phyloP scores from a whole-genome alignment of 2,797 vertebrate genomes.

The Balearica regulorum region DNA sequence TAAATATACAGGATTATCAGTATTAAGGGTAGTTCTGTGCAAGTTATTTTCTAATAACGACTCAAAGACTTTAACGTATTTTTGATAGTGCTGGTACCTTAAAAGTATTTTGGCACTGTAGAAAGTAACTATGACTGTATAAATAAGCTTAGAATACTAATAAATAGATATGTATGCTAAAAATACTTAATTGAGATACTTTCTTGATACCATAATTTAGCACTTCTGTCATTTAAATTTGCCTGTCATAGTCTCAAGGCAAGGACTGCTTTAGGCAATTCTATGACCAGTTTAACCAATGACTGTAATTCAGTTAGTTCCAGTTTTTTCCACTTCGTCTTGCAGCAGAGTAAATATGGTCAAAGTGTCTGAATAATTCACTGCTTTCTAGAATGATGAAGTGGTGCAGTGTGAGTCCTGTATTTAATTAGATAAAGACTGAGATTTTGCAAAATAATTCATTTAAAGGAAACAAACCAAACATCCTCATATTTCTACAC shows the following conservation, averaged over 20 bases:
- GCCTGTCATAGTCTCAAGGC: not conserved
- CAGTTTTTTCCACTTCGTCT: not conserved
- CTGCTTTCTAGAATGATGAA: not conserved
- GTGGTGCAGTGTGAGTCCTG: not conserved
- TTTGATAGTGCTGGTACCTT: not conserved
- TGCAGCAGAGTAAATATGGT: not conserved
- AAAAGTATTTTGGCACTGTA: not conserved
- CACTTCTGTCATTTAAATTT: not conserved
- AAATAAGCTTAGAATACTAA: not conserved
- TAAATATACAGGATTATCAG: not conserved
- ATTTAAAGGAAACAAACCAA: not conserved
- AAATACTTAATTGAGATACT: not conserved
- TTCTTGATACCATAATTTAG: not conserved
- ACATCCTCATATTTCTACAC: not conserved
- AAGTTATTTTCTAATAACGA: not conserved
- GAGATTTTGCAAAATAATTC: not conserved
- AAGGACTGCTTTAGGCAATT: not conserved
- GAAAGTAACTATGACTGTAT: not conserved
- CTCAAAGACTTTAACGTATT: not conserved
- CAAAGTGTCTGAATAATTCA: not conserved
- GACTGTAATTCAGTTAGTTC: not conserved
- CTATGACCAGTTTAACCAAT: not conserved
- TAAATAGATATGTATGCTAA: not conserved
- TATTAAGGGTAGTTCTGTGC: not conserved
- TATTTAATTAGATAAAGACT: not conserved